Evolutionary conservation across 2,888 invertebrate genomes (phyloP).

Genomic region (Criorhina ranunculi): DNA sequence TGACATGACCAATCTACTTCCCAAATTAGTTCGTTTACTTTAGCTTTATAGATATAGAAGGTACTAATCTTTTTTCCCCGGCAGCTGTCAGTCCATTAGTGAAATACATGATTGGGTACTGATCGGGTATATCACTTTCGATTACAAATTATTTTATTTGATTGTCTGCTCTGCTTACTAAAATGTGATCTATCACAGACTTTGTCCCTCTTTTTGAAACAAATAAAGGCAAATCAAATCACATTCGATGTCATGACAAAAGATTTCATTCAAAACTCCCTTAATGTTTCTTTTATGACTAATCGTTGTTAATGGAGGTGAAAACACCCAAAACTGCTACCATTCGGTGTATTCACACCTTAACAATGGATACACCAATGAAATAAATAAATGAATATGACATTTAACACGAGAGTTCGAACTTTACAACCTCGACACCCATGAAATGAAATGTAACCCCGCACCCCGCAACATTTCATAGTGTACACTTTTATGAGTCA

Average conservation of each 20-base stretch:
- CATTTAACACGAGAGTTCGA: not conserved
- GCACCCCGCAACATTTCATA: not conserved
- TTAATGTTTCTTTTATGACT: not conserved
- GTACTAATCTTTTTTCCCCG: too few relatives aligned
- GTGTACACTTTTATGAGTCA: conserved; percentile 28
- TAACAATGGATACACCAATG: not conserved
- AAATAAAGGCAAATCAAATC: too few relatives aligned
- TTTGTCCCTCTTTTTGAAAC: conserved; percentile 8
- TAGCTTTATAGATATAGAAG: not conserved
- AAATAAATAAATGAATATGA: not conserved
- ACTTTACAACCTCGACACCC: not conserved
- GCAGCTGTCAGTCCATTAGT: not conserved
- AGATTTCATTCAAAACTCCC: too few relatives aligned
- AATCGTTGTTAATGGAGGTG: not conserved
- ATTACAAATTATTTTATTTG: conserved; percentile 14
- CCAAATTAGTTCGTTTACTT: conserved; percentile 12
- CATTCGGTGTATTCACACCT: not conserved
- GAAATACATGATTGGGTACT: conserved; percentile 26
- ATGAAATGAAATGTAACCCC: not conserved
- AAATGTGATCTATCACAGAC: conserved; percentile 24
- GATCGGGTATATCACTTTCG: conserved; percentile 20
- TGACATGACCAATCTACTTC: conserved; percentile 31
- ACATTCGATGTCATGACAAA: too few relatives aligned
- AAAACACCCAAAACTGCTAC: not conserved
- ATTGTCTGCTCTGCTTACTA: conserved; percentile 8